Evolutionary conservation across 2,113 vertebrate genomes (phyloP), one percentile per base, ranked within the genome.

Genomic region (Sporophila hypoxantha): DNA sequence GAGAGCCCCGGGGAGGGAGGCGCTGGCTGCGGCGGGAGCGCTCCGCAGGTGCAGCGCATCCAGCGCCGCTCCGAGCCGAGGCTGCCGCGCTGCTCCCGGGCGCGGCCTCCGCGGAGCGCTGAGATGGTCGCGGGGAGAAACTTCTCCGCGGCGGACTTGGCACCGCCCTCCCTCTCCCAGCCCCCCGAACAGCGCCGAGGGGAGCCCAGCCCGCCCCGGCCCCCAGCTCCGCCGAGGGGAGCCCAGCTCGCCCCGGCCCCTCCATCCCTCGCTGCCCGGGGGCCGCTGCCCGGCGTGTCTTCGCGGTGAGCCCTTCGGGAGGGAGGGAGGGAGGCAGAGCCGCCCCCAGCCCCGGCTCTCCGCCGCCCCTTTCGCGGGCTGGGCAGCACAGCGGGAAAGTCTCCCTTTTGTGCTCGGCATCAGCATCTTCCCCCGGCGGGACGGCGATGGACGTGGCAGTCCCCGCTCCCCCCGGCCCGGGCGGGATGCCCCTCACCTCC

Each of bases 401-500:
- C 44, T 59, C 80, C 59, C 89, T 85, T 94, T 91, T 86, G 93
- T 86, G 50, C 2, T 50, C 77, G 30, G 49, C 78, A 62, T 37
- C 67, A 46, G 37, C 69, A 87, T 30, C 69, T 74, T 42, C 29
- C 29, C 61, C 25, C 41, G 37, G 20, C 3, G 15, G 36, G 41
- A 47, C 73, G 47, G 42, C 25, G 61, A 47, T 6, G 67, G 64
- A 16, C 16, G 41, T 0, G 44, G 64, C 61, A 6, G 11, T 2
- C 17, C 81, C 65, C 37, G 29, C 34, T 32, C 46, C 57, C 36
- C 44, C 7, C 16, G 5, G 20, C 47, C 52, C 85, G 29, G 52
- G 37, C 36, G 14, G 56, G 79, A 62, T 42, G 57, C n/a, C 41
- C 69, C 98, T 98, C 95, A 99, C 99, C 99, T 99, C 93, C 98